Conservation (phyloP, 2,888 invertebrate species). For the Brachyptera putata region DNA sequence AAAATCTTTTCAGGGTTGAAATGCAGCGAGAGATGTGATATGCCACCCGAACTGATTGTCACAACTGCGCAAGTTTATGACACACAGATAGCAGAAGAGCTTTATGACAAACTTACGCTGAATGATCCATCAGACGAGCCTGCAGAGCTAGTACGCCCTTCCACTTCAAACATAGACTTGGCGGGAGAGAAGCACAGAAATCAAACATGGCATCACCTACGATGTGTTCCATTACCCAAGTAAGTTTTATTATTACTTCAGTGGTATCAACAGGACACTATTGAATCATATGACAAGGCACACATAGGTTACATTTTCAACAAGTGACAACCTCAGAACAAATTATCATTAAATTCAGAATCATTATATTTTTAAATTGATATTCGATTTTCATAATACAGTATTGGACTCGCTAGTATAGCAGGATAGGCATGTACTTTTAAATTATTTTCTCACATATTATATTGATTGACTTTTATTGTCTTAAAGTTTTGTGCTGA, state of each 20-base stretch:
- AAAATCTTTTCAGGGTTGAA: conserved; percentile 14
- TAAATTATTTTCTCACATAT: too few relatives aligned
- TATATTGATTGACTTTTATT: too few relatives aligned
- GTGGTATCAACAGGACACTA: too few relatives aligned
- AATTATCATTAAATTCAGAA: too few relatives aligned
- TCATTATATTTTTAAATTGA: too few relatives aligned
- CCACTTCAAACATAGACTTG: background rate
- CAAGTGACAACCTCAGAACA: too few relatives aligned
- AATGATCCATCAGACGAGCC: background rate
- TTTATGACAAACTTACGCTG: conserved; percentile 3
- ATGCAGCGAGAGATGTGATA: conserved; percentile 35
- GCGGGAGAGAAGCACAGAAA: conserved; percentile 40
- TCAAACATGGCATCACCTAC: conserved; percentile 45
- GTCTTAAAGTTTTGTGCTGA: too few relatives aligned
- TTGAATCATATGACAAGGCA: too few relatives aligned
- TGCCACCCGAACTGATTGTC: conserved; percentile 49
- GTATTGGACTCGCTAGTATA: too few relatives aligned
- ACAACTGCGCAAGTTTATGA: conserved; percentile 42
- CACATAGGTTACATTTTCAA: too few relatives aligned
- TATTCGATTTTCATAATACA: too few relatives aligned
- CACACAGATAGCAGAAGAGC: background rate
- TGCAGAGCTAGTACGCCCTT: background rate
- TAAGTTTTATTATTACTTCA: conserved; percentile 24
- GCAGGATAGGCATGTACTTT: too few relatives aligned
- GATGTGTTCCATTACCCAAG: conserved; percentile 38